Evolutionary conservation across 2,113 vertebrate species (phyloP).

Genomic region (Laticauda colubrina): DNA sequence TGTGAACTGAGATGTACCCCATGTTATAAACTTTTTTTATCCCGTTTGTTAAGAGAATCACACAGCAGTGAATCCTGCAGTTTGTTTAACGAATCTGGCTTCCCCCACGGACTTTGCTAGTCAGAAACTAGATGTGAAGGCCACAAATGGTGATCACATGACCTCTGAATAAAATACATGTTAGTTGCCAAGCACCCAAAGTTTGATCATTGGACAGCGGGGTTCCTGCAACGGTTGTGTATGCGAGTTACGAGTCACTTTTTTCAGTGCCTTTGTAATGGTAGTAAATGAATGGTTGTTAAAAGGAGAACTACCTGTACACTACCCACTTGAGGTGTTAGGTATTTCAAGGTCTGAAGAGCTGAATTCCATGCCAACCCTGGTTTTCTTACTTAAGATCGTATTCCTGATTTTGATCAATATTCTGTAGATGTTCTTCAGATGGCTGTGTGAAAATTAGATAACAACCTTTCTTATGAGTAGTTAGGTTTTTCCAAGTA

Average conservation of each 20-base stretch:
- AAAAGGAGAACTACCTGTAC: not conserved
- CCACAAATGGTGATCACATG: not conserved
- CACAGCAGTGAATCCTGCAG: not conserved
- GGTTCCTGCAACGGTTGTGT: not conserved
- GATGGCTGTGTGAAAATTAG: conserved; percentile 58
- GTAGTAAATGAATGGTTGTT: not conserved
- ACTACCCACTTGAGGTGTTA: not conserved
- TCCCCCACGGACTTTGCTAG: not conserved
- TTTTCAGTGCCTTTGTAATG: not conserved
- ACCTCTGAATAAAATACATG: not conserved
- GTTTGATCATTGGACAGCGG: not conserved
- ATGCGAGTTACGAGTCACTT: not conserved
- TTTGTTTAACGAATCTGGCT: not conserved
- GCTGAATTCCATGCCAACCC: rapidly evolving
- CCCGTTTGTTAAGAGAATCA: not conserved
- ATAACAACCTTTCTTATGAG: conserved; percentile 73
- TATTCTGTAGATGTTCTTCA: conserved; percentile 15
- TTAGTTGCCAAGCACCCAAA: not conserved
- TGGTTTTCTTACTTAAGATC: not conserved
- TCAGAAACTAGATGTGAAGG: not conserved
- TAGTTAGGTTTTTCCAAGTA: conserved; percentile 75
- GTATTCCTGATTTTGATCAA: conserved; percentile 38
- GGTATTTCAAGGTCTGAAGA: not conserved
- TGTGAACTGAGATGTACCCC: not conserved
- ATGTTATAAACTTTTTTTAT: not conserved